Conservation (phyloP, 2,797 vertebrate species). For the Melanogrammus aeglefinus region DNA sequence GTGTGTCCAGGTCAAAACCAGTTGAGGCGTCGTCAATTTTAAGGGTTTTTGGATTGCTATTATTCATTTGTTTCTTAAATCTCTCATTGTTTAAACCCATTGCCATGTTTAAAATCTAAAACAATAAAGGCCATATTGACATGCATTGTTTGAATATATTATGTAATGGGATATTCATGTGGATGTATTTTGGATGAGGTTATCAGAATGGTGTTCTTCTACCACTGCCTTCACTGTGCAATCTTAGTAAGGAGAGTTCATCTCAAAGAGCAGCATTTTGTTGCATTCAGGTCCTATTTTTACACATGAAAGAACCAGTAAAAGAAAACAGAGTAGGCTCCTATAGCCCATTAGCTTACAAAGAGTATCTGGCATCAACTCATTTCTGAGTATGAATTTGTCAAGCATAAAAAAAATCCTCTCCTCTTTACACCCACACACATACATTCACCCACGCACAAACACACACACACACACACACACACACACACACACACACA, state of each 20-base stretch:
- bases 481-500: conserved; percentile 8
- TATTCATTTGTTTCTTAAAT: too few species aligned
- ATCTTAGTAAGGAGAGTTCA: background rate
- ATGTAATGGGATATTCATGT: too few species aligned
- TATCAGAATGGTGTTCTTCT: too few species aligned
- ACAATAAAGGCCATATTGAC: background rate
- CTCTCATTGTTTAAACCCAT: too few species aligned
- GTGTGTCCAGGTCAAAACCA: background rate
- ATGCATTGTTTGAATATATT: background rate
- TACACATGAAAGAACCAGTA: background rate
- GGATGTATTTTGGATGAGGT: too few species aligned
- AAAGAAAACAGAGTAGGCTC: background rate
- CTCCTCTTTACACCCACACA: too few species aligned
- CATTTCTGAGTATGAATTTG: conserved; percentile 32
- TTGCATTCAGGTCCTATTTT: background rate
- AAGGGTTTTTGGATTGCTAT: too few species aligned
- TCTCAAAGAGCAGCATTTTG: background rate
- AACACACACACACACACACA: conserved; percentile 18
- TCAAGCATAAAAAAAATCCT: conserved; percentile 25
- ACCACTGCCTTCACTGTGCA: too few species aligned
- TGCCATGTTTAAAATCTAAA: background rate
- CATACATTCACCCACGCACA: background rate
- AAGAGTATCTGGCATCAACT: conserved; percentile 29
- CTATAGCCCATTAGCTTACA: conserved; percentile 55
- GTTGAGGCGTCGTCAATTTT: too few species aligned